Conservation (phyloP, 2,113 vertebrate genomes). For the Anthoscopus minutus region DNA sequence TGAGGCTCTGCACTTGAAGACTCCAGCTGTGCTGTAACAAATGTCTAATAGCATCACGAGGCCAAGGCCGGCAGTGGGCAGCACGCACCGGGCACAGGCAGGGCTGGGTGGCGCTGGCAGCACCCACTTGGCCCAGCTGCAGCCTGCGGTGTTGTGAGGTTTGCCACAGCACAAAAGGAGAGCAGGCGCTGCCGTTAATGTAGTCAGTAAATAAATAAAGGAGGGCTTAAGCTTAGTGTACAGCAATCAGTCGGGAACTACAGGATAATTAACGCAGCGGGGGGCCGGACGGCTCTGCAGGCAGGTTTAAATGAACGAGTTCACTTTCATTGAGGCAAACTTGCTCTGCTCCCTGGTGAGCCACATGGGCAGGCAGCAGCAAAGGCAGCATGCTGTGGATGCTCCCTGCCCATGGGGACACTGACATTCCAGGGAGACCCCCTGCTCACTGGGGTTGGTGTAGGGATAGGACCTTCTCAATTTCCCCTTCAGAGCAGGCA, state of each 20-base stretch:
- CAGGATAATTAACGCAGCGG: constrained; percentile 75
- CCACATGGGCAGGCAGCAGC: not conserved
- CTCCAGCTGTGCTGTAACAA: accelerated
- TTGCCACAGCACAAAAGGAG: constrained; percentile 16
- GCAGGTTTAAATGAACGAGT: constrained; percentile 76
- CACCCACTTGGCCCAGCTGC: not conserved
- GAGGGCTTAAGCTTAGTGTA: constrained; percentile 76
- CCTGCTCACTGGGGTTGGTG: accelerated
- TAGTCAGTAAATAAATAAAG: constrained; percentile 83
- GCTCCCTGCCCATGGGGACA: not conserved
- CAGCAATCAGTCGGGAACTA: constrained; percentile 77
- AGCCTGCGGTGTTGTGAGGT: not conserved
- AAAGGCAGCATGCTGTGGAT: accelerated
- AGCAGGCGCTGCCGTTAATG: constrained; percentile 67
- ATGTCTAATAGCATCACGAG: accelerated
- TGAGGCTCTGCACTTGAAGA: not conserved
- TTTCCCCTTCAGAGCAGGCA: not conserved
- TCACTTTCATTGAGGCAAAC: constrained; percentile 70
- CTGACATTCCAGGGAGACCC: not conserved
- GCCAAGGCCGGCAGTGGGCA: not conserved
- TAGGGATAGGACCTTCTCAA: not conserved
- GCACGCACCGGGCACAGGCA: accelerated
- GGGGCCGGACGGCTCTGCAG: constrained; percentile 64
- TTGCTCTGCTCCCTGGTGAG: constrained; percentile 50
- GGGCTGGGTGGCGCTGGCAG: accelerated